phyloP scores from a whole-genome alignment of 2,888 invertebrate species.

The Drosophila demipolita region DNA sequence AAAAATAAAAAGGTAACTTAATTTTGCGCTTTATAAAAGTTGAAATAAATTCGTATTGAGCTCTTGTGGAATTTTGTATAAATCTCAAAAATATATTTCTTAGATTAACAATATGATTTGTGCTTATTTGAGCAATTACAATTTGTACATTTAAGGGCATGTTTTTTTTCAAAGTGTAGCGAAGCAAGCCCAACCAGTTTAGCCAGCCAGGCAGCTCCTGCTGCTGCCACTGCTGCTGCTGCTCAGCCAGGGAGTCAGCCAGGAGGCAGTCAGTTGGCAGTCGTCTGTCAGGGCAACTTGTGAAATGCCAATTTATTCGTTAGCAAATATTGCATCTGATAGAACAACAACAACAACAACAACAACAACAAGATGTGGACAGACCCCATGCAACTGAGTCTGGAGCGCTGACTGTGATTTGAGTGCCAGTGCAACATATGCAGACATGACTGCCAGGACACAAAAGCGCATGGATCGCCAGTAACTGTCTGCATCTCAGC shows the following conservation, averaged over 20 bases:
- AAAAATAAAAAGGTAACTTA: not conserved
- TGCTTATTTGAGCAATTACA: not conserved
- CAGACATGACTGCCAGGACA: conserved; percentile 81
- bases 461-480: conserved; percentile 58
- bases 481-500: conserved; percentile 20
- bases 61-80: not conserved
- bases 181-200: conserved; percentile 46
- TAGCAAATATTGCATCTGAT: conserved; percentile 81
- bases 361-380: not conserved
- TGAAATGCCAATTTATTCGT: conserved; percentile 81
- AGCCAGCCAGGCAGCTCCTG: conserved; percentile 21
- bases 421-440: conserved; percentile 77
- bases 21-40: not conserved
- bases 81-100: not conserved
- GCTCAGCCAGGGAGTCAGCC: conserved; percentile 36
- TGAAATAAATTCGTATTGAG: not conserved
- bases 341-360: conserved; percentile 60
- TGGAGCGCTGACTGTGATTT: conserved; percentile 53
- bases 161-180: not conserved
- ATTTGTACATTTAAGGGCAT: not conserved
- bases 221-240: not conserved
- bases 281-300: conserved; percentile 77
- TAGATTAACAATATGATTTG: not conserved
- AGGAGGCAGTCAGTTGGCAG: conserved; percentile 62
- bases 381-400: conserved; percentile 27